phyloP scores from a whole-genome alignment of 2,888 invertebrate species.

The Cryptus armator region DNA sequence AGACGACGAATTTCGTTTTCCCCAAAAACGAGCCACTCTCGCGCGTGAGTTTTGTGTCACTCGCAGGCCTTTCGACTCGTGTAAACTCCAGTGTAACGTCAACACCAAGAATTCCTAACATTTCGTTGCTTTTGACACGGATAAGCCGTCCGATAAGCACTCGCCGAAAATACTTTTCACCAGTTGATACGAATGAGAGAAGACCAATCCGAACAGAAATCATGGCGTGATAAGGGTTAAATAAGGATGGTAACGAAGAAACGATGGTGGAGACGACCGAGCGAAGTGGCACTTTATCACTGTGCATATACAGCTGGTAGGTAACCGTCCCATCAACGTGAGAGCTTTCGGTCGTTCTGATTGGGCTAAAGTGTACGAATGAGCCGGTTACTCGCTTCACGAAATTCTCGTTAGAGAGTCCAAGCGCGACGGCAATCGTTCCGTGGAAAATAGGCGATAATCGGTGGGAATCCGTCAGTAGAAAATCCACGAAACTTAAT shows the following conservation, averaged over 20 bases:
- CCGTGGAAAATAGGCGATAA: conserved; percentile 60
- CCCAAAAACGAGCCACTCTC: not conserved
- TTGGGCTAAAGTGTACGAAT: conserved; percentile 45
- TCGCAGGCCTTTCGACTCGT: not conserved
- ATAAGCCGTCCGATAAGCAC: no score
- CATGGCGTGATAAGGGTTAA: no score
- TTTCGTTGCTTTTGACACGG: not conserved
- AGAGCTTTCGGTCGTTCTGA: conserved; percentile 26
- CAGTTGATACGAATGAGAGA: no score
- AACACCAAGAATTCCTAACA: not conserved
- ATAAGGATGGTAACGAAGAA: not conserved
- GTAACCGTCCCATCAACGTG: not conserved
- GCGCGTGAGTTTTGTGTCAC: conserved; percentile 3
- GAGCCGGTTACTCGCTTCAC: conserved; percentile 57
- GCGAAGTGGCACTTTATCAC: conserved; percentile 23
- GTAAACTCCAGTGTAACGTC: not conserved
- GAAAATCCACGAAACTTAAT: conserved; percentile 48
- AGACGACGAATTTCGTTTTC: not conserved
- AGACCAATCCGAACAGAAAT: no score
- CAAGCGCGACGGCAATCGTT: conserved; percentile 50
- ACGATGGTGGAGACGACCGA: conserved; percentile 18
- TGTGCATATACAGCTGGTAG: not conserved
- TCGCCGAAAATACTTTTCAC: no score
- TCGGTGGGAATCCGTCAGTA: conserved; percentile 62
- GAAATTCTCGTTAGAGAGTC: conserved; percentile 50